Evolutionary conservation across 2,888 invertebrate genomes (phyloP), one percentile per base, ranked within the genome.

Genomic region (Aethes cnicana): DNA sequence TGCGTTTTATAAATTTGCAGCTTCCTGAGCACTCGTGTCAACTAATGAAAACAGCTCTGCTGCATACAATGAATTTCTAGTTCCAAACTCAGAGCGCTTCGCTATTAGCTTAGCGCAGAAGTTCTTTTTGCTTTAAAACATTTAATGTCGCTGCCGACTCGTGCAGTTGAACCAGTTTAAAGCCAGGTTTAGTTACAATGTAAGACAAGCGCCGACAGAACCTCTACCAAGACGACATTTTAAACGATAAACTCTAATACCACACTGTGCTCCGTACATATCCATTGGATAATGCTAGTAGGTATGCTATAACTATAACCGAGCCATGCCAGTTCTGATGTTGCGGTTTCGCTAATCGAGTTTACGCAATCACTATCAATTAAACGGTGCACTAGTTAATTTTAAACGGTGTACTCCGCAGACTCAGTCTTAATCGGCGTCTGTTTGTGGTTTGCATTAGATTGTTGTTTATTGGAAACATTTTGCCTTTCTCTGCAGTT

Each of bases 341-440:
- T 53, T 41, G 58, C 54, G 56, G 44, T 54, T 47, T 48, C 44
- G 53, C 61, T 68, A 70, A 75, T 71, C 59, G 63, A 61, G 64
- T 74, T 74, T 69, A 64, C 64, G 68, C 69, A 74, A 75, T 73
- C 64, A 62, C 16, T 48, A 54, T 60, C 66, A 74, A 72, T 75
- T 70, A 66, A 61, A 20, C 39, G 48, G 53, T 37, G 49, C 42
- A 46, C 42, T 52, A 50, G 47, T 57, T 61, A 54, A 58, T 53
- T 56, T 59, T 55, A 25, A 35, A 49, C 42, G 33, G 42, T 35
- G 28, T 20, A 17, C 30, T 42, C 42, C 36, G 36, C 28, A 26
- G 42, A 28, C 17, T 17, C 18, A 23, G 18, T 21, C 12, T 21
- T 39, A 36, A 21, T 23, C 17, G 35, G 28, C 14, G 32, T 32